A percentile compares a stretch with the other conserved stretches of the same genome.
Conservation (phyloP, 2,888 invertebrate genomes). For the Calliopum simillimum region DNA sequence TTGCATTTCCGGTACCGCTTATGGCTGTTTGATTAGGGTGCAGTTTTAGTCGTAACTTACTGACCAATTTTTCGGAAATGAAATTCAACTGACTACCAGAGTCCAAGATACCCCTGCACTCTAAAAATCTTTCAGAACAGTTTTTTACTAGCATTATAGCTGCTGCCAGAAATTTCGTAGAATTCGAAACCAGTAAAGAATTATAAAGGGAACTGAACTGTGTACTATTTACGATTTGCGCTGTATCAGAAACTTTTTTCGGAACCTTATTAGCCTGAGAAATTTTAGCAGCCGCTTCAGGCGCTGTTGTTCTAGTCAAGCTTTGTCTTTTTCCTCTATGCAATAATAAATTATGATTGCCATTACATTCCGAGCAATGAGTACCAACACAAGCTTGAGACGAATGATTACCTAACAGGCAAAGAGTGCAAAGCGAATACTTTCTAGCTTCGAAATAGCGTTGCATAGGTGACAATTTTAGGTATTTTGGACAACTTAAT, state of each 20-base stretch:
- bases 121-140: not conserved
- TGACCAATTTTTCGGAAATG: not conserved
- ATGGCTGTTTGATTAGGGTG: too few species aligned
- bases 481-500: not conserved
- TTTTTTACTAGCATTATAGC: conserved; percentile 1
- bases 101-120: not conserved
- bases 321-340: not conserved
- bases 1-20: too few species aligned
- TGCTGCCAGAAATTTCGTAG: conserved; percentile 1
- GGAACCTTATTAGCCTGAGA: too few species aligned
- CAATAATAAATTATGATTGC: not conserved
- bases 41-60: conserved; percentile 4
- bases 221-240: not conserved
- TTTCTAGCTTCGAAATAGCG: conserved; percentile 26
- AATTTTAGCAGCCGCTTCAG: not conserved
- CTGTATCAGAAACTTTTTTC: not conserved
- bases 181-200: conserved; percentile 1
- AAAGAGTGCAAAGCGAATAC: conserved; percentile 21
- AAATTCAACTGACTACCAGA: conserved; percentile 25
- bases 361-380: conserved; percentile 26
- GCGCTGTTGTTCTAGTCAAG: not conserved
- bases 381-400: conserved; percentile 2
- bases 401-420: conserved; percentile 3
- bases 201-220: not conserved
- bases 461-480: conserved; percentile 19